Conservation (phyloP, 2,113 vertebrate species). For the Microtus oregoni region DNA sequence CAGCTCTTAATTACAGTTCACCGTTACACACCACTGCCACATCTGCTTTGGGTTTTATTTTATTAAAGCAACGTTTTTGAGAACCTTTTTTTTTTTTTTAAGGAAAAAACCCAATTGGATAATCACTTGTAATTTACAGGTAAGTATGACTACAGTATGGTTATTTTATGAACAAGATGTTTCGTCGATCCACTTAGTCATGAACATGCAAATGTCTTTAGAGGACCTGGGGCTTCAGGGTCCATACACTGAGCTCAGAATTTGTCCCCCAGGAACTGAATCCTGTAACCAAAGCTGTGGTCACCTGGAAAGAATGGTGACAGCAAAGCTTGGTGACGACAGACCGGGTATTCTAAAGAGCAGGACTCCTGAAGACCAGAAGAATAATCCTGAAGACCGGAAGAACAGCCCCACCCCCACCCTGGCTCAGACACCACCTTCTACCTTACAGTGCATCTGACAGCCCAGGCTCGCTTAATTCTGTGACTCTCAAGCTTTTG, state of each 20-base stretch:
- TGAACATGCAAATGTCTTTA: slow-evolving; percentile 2
- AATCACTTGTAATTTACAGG: slow-evolving; percentile 75
- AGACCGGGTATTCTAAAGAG: not conserved
- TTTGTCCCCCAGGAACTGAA: not conserved
- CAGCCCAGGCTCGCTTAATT: not conserved
- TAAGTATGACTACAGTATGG: slow-evolving; percentile 74
- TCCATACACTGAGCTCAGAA: not conserved
- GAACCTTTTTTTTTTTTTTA: not conserved
- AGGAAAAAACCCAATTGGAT: slow-evolving; percentile 35
- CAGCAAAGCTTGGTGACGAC: not conserved
- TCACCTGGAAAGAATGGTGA: not conserved
- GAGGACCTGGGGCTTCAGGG: slow-evolving; percentile 4
- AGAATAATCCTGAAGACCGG: not conserved
- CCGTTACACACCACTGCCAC: slow-evolving; percentile 54
- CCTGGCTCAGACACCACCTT: not conserved
- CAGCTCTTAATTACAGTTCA: slow-evolving; percentile 73
- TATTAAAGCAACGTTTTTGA: slow-evolving; percentile 77
- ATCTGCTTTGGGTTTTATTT: slow-evolving; percentile 76
- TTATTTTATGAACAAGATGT: slow-evolving; percentile 73
- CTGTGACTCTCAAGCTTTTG: slow-evolving; percentile 23
- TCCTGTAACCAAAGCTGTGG: not conserved
- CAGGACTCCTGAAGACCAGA: not conserved
- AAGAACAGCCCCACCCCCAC: not conserved
- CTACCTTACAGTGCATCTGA: not conserved
- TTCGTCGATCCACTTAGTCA: slow-evolving; percentile 45